Base-by-base conservation (phyloP, 2,113 vertebrate species). In the Malurus melanocephalus region DNA sequence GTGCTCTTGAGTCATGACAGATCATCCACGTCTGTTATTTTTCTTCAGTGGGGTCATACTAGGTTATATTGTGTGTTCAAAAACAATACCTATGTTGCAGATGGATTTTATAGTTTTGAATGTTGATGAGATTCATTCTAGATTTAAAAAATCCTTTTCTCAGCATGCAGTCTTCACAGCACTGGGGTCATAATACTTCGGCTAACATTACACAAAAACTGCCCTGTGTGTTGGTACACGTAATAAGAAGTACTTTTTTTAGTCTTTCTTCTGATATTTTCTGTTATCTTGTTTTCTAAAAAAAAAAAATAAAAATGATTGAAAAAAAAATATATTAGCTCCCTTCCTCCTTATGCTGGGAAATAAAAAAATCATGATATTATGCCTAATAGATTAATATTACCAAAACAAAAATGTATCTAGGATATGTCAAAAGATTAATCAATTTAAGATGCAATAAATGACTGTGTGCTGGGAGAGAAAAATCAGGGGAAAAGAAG, bases 121-220 rank as follows among this genome's bases (percentile, higher is more conserved):
- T 75, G 8, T 67, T 85, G 68, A 35, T 35, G 49, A 88, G 90
- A 90, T 89, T 95, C 73, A 26, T 82, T 68, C 88, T 80, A 65
- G 33, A 83, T 52, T 95, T 72, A 49, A 93, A 55, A 93, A 86
- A 79, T 88, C 27, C 40, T 95, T 94, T 94, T 33, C 86, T 95
- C n/a, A 79, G 43, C 40, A 56, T 13, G 45, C 53, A 84, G 51
- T 89, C 30, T 64, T 76, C 56, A 77, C 28, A 87, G 8, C 11
- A 87, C 14, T 22, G 45, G 33, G 7, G 10, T 92, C 57, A 65
- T 35, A 88, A 43, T 61, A 22, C 32, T 81, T 81, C 49, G 43
- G 13, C 26, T 60, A 59, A 72, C 12, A 68, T 51, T 68, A 83
- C 64, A 22, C 16, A 43, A 23, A 78, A 90, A 71, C 4, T 72